Evolutionary conservation across 2,888 invertebrate genomes (phyloP).

Genomic region (Minunthozetes semirufus): DNA sequence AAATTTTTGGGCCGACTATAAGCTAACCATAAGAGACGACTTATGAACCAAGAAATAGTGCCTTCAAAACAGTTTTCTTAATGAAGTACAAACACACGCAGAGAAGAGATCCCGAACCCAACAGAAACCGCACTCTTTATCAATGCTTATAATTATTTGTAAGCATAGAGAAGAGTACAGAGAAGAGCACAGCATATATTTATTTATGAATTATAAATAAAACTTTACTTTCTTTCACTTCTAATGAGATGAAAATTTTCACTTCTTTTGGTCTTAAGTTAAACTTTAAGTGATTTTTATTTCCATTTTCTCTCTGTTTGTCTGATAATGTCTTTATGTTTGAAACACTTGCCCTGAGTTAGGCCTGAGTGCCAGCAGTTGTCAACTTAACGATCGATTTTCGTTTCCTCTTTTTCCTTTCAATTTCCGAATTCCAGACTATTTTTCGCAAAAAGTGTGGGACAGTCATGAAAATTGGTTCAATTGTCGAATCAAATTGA

Average conservation of each 20-base stretch:
- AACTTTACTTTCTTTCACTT: not conserved
- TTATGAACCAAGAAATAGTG: not conserved
- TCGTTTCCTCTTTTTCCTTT: not conserved
- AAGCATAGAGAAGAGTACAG: too few relatives aligned
- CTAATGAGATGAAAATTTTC: not conserved
- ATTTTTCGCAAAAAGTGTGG: not conserved
- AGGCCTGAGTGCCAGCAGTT: not conserved
- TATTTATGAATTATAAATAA: constrained; percentile 8
- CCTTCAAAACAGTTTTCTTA: not conserved
- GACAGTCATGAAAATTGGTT: not conserved
- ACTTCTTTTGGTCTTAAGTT: not conserved
- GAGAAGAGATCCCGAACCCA: not conserved
- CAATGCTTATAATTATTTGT: not conserved
- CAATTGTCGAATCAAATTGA: not conserved
- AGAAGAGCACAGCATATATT: constrained; percentile 4
- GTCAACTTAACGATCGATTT: constrained; percentile 19
- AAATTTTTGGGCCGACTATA: not conserved
- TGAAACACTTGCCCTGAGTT: not conserved
- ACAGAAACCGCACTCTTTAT: not conserved
- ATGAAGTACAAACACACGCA: constrained; percentile 20
- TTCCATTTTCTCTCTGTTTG: not conserved
- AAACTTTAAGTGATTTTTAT: not conserved
- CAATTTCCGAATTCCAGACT: constrained; percentile 3
- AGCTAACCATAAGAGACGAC: not conserved
- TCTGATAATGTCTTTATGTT: not conserved